Conservation (phyloP, 2,113 vertebrate genomes). For the Tricholaema leucomelas region DNA sequence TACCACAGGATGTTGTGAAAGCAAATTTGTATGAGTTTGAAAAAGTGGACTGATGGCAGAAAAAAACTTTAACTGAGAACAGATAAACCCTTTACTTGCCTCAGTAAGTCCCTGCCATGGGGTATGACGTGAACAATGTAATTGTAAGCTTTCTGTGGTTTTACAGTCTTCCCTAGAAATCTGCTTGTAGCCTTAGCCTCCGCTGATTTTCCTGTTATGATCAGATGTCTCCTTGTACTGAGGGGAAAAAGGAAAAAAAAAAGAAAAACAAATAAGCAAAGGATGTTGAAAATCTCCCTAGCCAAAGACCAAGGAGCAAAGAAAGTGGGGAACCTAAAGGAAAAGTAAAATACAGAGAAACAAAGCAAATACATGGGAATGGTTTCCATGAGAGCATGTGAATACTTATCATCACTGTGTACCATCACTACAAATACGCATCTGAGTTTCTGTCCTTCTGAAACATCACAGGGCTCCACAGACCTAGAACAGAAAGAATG, state of each 20-base stretch:
- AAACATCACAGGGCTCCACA: neutral
- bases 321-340: neutral
- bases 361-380: neutral
- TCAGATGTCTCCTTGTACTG: neutral
- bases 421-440: neutral
- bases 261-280: neutral
- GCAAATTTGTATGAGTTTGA: neutral
- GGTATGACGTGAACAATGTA: neutral
- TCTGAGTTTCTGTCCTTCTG: neutral
- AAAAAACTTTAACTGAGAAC: neutral
- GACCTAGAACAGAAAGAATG: neutral
- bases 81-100: neutral
- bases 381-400: neutral
- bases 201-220: neutral
- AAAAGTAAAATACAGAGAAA: neutral
- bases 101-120: neutral
- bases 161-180: neutral
- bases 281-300: neutral
- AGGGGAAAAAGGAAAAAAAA: neutral
- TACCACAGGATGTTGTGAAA: neutral
- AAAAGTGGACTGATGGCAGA: neutral
- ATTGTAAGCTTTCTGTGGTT: neutral
- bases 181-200: neutral
- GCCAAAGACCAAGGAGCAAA: neutral
- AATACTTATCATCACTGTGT: fast-evolving